phyloP scores from a whole-genome alignment of 2,113 vertebrate species.

The Rhabdornis inornatus region DNA sequence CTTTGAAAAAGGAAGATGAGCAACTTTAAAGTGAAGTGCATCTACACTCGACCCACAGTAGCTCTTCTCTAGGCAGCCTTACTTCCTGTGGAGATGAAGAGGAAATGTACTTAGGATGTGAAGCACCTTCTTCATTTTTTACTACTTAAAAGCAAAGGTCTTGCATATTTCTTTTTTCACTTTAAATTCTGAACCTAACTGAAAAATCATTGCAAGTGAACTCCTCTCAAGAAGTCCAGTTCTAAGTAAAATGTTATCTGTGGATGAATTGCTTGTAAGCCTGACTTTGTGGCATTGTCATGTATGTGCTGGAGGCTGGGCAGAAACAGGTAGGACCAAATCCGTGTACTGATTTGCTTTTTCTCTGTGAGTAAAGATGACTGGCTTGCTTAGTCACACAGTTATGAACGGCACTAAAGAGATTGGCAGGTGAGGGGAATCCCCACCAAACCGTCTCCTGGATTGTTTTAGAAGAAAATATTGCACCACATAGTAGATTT shows the following conservation, averaged over 20 bases:
- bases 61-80: not conserved
- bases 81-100: conserved; percentile 57
- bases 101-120: conserved; percentile 45
- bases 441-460: conserved; percentile 28
- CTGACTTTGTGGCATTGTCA: conserved; percentile 1
- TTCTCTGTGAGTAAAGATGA: conserved; percentile 59
- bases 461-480: conserved; percentile 11
- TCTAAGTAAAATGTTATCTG: conserved; percentile 33
- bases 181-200: not conserved
- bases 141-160: not conserved
- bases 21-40: not conserved
- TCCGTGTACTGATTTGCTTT: conserved; percentile 41
- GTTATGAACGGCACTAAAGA: not conserved
- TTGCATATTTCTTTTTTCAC: not conserved
- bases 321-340: conserved; percentile 55
- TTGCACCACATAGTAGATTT: not conserved
- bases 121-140: not conserved
- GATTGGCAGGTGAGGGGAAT: conserved; percentile 44
- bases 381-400: conserved; percentile 33
- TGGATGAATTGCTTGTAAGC: not conserved
- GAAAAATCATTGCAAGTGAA: conserved; percentile 8
- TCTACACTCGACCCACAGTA: not conserved
- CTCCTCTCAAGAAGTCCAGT: not conserved
- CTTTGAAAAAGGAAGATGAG: not conserved
- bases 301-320: conserved; percentile 21